phyloP scores from a whole-genome alignment of 92 coral and sea anemone genomes.

The Montipora capitata region DNA sequence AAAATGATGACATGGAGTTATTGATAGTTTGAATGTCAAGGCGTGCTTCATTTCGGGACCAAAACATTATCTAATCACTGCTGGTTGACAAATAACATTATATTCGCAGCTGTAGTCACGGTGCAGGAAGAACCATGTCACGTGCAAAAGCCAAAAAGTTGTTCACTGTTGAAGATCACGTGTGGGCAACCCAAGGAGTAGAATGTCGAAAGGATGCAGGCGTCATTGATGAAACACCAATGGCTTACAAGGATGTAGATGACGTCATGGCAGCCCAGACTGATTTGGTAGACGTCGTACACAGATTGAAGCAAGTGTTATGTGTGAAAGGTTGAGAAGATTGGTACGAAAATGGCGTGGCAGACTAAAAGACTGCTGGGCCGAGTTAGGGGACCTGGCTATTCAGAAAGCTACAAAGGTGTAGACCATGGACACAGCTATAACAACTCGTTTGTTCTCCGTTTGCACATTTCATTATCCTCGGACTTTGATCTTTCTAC shows the following conservation, averaged over 20 bases:
- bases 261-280: conserved; percentile 93
- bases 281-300: conserved; percentile 81
- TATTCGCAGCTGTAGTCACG: conserved; percentile 81
- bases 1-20: too few relatives aligned
- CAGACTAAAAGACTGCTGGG: too few relatives aligned
- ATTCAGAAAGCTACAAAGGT: too few relatives aligned
- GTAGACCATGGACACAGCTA: too few relatives aligned
- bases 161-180: conserved; percentile 78
- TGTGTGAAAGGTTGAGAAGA: conserved; percentile 79
- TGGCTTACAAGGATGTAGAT: conserved; percentile 91
- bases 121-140: conserved; percentile 89
- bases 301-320: conserved; percentile 78
- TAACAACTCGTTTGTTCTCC: too few relatives aligned
- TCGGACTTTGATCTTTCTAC: too few relatives aligned
- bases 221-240: conserved; percentile 91
- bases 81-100: background rate
- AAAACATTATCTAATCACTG: too few relatives aligned
- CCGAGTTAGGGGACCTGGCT: too few relatives aligned
- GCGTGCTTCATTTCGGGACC: too few relatives aligned
- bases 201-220: conserved; percentile 88
- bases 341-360: too few relatives aligned
- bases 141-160: conserved; percentile 83
- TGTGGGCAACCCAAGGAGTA: conserved; percentile 80
- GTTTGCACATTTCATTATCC: too few relatives aligned
- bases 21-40: too few relatives aligned